Evolutionary conservation across 2,797 vertebrate genomes (phyloP).

Genomic region (Ctenochaetus hawaiiensis): DNA sequence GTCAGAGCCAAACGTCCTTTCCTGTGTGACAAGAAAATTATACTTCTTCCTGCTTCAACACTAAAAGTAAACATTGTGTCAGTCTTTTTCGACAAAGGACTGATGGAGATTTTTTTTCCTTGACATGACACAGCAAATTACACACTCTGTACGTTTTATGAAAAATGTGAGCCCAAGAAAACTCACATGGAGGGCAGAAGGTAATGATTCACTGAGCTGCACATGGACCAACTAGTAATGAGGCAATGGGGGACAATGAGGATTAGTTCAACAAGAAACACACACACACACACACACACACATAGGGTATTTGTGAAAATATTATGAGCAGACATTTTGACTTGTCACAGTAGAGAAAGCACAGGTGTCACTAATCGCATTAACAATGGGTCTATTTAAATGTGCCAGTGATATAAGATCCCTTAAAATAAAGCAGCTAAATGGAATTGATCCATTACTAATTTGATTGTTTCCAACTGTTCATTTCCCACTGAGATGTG

Average conservation of each 20-base stretch:
- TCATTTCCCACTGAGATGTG: neutral
- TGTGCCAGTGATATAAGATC: neutral
- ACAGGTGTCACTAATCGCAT: no score
- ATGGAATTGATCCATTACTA: neutral
- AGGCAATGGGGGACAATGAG: no score
- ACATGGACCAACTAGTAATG: no score
- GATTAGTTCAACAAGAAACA: no score
- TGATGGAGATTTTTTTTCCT: neutral
- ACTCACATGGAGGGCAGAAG: neutral
- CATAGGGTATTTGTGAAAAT: no score
- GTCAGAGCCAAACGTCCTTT: neutral
- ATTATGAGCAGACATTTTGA: neutral
- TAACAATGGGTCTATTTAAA: no score
- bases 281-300: no score
- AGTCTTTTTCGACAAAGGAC: neutral
- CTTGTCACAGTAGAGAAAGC: neutral
- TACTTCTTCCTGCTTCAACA: neutral
- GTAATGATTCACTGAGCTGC: neutral
- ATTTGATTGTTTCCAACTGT: neutral
- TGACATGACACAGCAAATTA: neutral
- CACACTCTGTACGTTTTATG: neutral
- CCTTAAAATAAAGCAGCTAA: neutral
- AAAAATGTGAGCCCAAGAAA: neutral
- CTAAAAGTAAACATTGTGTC: neutral
- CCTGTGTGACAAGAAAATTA: neutral